These are phyloP conservation scores for Verasper variegatus DNA, from an alignment of 2,113 vertebrate species.

Conservation along the genomic window DNA sequence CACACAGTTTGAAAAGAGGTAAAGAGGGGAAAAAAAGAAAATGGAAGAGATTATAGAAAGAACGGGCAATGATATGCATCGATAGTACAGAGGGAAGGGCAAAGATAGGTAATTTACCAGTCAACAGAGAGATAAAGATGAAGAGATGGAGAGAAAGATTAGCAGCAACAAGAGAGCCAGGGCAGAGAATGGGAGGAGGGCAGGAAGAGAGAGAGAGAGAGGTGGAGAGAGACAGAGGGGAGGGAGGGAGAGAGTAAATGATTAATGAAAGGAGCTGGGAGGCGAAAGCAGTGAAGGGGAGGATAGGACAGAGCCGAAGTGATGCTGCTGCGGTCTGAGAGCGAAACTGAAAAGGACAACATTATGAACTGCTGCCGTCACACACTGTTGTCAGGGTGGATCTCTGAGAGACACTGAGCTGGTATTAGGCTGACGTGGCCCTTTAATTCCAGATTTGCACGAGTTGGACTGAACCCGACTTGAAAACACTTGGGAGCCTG, in stretches of 20 bases:
- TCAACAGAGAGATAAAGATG: constrained; percentile 52
- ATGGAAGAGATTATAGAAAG: constrained; percentile 13
- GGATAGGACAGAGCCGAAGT: constrained; percentile 62
- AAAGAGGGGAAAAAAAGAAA: constrained; percentile 2
- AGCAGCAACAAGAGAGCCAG: constrained; percentile 33
- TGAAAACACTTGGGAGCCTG: background rate
- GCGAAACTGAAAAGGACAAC: constrained; percentile 55
- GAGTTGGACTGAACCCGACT: constrained; percentile 6
- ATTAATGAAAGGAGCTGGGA: constrained; percentile 74
- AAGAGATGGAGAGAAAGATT: constrained; percentile 39
- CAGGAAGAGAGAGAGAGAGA: constrained; percentile 29
- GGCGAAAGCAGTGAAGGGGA: constrained; percentile 42
- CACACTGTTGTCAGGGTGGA: constrained; percentile 28
- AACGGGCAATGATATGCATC: constrained; percentile 19
- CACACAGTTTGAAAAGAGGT: background rate
- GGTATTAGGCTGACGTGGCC: background rate
- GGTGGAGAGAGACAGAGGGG: constrained; percentile 12
- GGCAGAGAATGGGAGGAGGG: constrained; percentile 21
- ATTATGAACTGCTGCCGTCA: constrained; percentile 45
- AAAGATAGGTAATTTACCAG: constrained; percentile 41
- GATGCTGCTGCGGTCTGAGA: constrained; percentile 61
- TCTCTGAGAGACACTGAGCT: background rate
- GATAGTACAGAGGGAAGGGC: constrained; percentile 33
- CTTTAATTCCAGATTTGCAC: constrained; percentile 4
- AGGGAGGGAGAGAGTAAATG: constrained; percentile 67